A percentile compares a stretch with the other conserved stretches of the same genome.
phyloP scores from a whole-genome alignment of 2,113 vertebrate genomes.

The Ctenodactylus gundi region DNA sequence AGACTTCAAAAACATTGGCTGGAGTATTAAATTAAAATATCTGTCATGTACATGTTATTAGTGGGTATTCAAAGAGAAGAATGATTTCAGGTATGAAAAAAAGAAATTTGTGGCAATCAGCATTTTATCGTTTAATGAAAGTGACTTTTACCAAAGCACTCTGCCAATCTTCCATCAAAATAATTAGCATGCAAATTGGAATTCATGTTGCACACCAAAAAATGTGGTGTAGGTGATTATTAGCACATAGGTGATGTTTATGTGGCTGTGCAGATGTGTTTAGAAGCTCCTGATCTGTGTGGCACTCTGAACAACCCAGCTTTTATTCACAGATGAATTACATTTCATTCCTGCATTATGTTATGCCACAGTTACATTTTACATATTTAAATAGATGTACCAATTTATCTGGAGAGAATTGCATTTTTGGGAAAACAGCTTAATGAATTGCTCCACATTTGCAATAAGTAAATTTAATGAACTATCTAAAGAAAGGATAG shows the following conservation, averaged over 20 bases:
- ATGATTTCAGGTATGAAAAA: constrained; percentile 55
- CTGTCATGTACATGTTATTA: constrained; percentile 28
- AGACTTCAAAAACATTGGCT: not conserved
- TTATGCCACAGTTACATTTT: not conserved
- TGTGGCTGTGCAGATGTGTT: constrained; percentile 56
- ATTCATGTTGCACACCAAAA: constrained; percentile 45
- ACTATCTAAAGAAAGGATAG: constrained; percentile 2
- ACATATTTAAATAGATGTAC: constrained; percentile 54
- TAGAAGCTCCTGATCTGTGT: constrained; percentile 45
- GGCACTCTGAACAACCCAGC: not conserved
- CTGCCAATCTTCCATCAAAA: constrained; percentile 62
- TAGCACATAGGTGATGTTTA: constrained; percentile 29
- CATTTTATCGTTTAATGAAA: constrained; percentile 53
- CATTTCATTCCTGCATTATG: constrained; percentile 30
- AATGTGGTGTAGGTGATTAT: constrained; percentile 50
- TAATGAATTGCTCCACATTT: constrained; percentile 63
- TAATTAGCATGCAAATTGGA: constrained; percentile 71
- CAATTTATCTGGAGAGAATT: constrained; percentile 52
- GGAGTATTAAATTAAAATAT: constrained; percentile 51
- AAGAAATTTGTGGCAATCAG: not conserved
- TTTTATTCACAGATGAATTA: constrained; percentile 55
- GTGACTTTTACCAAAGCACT: constrained; percentile 56
- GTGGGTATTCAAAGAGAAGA: constrained; percentile 36
- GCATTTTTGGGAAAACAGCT: constrained; percentile 51
- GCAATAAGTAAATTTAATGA: constrained; percentile 50